Evolutionary conservation across 2,113 vertebrate species (phyloP).

Genomic region (Xiphophorus couchianus): DNA sequence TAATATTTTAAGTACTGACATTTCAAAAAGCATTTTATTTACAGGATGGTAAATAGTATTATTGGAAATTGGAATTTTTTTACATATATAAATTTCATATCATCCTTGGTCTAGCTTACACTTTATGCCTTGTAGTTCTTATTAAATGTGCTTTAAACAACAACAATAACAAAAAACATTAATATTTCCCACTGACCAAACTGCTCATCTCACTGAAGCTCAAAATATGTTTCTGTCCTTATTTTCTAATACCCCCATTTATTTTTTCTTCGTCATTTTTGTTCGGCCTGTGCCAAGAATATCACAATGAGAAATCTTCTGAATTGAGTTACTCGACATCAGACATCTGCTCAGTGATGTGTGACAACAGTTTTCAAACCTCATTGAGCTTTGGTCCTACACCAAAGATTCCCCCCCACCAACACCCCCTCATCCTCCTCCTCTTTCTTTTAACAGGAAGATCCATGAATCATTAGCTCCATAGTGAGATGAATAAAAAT

Average conservation of each 20-base stretch:
- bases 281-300: conserved; percentile 42
- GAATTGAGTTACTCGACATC: conserved; percentile 77
- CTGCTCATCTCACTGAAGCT: conserved; percentile 20
- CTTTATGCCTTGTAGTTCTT: not conserved
- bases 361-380: conserved; percentile 79
- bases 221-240: conserved; percentile 7
- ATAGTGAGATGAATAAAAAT: conserved; percentile 70
- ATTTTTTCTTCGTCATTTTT: conserved; percentile 4
- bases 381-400: conserved; percentile 72
- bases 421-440: not conserved
- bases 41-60: not conserved
- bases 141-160: not conserved
- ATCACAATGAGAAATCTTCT: conserved; percentile 64
- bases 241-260: conserved; percentile 14
- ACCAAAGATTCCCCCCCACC: conserved; percentile 27
- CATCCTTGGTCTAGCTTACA: not conserved
- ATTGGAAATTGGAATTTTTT: not conserved
- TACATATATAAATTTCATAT: not conserved
- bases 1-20: not conserved
- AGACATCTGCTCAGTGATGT: conserved; percentile 70
- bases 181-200: conserved; percentile 14
- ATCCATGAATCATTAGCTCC: conserved; percentile 78
- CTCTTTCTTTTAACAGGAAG: conserved; percentile 44
- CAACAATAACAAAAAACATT: not conserved
- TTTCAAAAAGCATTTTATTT: not conserved